A percentile compares a stretch with the other conserved stretches of the same genome.
Conservation (phyloP, 2,797 vertebrate genomes). For the Phrynocephalus guinanensis region DNA sequence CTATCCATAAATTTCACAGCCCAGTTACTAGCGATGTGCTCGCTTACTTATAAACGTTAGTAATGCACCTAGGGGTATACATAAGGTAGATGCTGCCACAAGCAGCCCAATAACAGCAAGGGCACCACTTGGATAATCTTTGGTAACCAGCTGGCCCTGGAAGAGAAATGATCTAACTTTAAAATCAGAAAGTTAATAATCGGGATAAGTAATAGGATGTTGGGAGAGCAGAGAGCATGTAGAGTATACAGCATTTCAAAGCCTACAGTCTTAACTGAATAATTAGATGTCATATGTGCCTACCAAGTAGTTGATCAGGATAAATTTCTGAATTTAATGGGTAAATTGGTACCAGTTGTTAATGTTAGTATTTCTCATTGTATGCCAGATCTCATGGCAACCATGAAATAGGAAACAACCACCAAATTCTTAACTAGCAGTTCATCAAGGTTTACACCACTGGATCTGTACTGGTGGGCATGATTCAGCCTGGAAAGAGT, state of each 20-base stretch:
- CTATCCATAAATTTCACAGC: background rate
- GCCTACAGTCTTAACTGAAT: no score
- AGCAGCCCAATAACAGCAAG: conserved; percentile 86
- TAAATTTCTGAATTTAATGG: no score
- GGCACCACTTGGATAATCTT: conserved; percentile 83
- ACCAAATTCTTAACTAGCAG: no score
- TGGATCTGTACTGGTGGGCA: no score
- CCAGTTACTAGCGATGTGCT: conserved; percentile 21
- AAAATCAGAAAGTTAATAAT: background rate
- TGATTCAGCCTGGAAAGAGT: no score
- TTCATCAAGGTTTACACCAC: no score
- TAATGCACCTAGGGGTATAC: conserved; percentile 86
- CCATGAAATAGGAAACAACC: no score
- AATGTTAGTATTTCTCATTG: no score
- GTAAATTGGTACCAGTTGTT: no score
- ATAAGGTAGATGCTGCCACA: conserved; percentile 82
- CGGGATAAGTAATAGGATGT: background rate
- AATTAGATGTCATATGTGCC: no score
- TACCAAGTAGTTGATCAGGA: no score
- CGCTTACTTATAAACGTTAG: conserved; percentile 72
- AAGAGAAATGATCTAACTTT: background rate
- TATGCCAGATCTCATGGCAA: no score
- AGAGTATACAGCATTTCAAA: background rate
- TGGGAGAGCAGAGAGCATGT: background rate
- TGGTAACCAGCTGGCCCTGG: conserved; percentile 86